A percentile compares a stretch with the other conserved stretches of the same genome.
phyloP scores from a whole-genome alignment of 2,797 vertebrate species.

The Lepus oiostolus region DNA sequence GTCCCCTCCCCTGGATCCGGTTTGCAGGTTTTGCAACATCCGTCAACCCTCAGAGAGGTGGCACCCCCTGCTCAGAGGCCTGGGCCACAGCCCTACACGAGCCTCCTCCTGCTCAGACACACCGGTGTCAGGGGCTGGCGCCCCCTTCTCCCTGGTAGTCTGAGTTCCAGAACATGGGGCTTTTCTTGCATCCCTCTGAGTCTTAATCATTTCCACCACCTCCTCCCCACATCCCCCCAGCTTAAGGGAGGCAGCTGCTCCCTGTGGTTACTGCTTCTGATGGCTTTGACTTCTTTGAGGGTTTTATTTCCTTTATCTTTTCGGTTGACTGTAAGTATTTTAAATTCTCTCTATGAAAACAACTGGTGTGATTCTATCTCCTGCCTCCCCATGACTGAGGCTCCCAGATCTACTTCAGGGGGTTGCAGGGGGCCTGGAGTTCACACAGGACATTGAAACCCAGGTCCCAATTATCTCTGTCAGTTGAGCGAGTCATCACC shows the following conservation, averaged over 20 bases:
- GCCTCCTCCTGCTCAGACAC: background rate
- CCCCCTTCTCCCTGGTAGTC: background rate
- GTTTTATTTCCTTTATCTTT: background rate
- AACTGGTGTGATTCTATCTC: background rate
- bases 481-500: background rate
- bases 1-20: background rate
- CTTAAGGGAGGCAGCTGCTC: background rate
- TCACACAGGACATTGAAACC: background rate
- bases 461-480: background rate
- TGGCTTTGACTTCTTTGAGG: background rate
- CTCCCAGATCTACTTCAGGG: background rate
- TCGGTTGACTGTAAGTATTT: background rate
- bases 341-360: conserved; percentile 48
- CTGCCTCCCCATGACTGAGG: background rate
- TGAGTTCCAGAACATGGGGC: background rate
- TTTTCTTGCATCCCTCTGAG: background rate
- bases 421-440: background rate
- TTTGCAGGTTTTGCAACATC: background rate
- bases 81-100: background rate
- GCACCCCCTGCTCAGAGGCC: background rate
- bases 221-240: background rate
- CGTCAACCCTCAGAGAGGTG: background rate
- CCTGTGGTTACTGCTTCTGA: background rate
- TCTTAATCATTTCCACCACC: background rate
- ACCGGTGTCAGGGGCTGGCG: rapidly evolving